phyloP scores from a whole-genome alignment of 1,140 invertebrate genomes.

The Alviniconcha marisindica region DNA sequence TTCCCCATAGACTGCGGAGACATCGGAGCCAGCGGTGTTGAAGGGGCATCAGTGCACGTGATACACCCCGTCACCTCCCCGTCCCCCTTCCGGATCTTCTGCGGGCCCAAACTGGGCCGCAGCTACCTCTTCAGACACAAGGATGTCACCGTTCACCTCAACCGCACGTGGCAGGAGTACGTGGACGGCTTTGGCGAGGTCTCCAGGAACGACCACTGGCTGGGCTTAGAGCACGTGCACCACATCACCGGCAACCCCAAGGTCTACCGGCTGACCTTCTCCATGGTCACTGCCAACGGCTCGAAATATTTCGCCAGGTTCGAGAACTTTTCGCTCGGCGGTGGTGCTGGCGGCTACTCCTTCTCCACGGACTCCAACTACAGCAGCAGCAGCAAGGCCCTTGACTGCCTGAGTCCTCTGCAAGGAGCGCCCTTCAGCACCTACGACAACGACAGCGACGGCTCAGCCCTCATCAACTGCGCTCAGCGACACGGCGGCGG shows the following conservation, averaged over 20 bases:
- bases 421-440: slow-evolving; percentile 19
- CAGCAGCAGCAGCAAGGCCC: not conserved
- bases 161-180: slow-evolving; percentile 27
- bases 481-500: slow-evolving; percentile 1
- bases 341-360: not conserved
- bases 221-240: slow-evolving; percentile 26
- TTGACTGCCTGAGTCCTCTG: not conserved
- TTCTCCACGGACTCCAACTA: not conserved
- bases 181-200: not conserved
- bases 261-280: not conserved
- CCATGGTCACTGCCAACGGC: not conserved
- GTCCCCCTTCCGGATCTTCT: too few species aligned
- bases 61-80: too few species aligned
- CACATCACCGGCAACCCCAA: not conserved
- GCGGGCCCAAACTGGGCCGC: too few species aligned
- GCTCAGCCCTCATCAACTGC: not conserved
- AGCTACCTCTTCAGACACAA: too few species aligned
- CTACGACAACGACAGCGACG: slow-evolving; percentile 34
- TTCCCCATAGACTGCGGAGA: too few species aligned
- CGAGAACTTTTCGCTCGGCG: not conserved
- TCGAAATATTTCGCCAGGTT: not conserved
- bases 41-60: too few species aligned
- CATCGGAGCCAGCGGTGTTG: too few species aligned
- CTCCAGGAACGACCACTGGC: slow-evolving; percentile 21
- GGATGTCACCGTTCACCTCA: too few species aligned